Conservation (phyloP, 37 sponge, comb jelly and placozoan genomes). For the Hexactinellida sp. region DNA sequence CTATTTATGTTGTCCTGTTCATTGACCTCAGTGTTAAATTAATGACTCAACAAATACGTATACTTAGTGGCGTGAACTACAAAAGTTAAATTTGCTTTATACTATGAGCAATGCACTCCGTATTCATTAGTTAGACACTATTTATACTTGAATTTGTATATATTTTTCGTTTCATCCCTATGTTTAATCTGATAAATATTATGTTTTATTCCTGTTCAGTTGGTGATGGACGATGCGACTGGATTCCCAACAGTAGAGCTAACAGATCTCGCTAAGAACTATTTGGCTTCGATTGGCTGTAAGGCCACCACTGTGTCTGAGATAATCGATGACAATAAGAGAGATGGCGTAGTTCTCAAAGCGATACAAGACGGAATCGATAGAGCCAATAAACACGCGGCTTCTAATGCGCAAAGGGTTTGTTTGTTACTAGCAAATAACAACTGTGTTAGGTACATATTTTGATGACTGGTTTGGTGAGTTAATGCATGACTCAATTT, state of each 20-base stretch:
- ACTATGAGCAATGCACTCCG: too few relatives aligned
- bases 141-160: too few relatives aligned
- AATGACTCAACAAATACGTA: too few relatives aligned
- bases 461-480: neutral
- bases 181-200: too few relatives aligned
- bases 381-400: slow-evolving; percentile 36
- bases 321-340: slow-evolving; percentile 30
- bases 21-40: too few relatives aligned
- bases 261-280: slow-evolving; percentile 2
- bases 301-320: slow-evolving; percentile 51
- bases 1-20: too few relatives aligned
- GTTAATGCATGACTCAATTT: neutral
- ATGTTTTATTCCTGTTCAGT: slow-evolving; percentile 35
- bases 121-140: too few relatives aligned
- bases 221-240: slow-evolving; percentile 53
- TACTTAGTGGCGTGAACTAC: too few relatives aligned
- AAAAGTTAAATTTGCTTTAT: too few relatives aligned
- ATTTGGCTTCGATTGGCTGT: slow-evolving; percentile 26
- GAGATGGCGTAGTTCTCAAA: slow-evolving; percentile 39
- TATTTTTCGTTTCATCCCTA: too few relatives aligned
- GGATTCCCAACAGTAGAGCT: slow-evolving; percentile 57
- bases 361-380: slow-evolving; percentile 63
- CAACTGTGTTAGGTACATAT: too few relatives aligned
- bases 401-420: slow-evolving; percentile 71
- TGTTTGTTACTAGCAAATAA: neutral